Evolutionary conservation across 2,888 invertebrate species (phyloP), one percentile per base, ranked within the genome.

Genomic region (Stenichneumon culpator): DNA sequence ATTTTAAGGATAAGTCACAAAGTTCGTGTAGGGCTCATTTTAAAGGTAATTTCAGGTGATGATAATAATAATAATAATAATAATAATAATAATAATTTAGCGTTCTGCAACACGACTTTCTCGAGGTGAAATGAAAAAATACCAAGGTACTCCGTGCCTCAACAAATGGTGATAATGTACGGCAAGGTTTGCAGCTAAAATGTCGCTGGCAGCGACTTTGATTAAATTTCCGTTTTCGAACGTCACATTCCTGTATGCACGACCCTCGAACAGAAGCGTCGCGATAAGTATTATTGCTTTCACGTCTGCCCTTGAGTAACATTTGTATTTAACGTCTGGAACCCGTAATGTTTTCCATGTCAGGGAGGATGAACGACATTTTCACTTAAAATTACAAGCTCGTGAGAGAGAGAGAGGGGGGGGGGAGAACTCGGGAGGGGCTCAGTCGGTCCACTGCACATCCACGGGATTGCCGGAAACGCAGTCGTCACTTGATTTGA

Each of bases 401-500:
- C 50, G 44, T 50, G 44, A 47, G 39, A 22, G 79, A 36, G 11
- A 25, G 14, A 44, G 44, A 0, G 44, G 44, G 28, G 3, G 28
- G 25, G 25, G 25, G 44, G 44, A 14, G 44, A 44, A 44, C 44
- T 14, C 44, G 14, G 19, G 28, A 52, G 52, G 4, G n/a, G 39
- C 50, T 52, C 6, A 39, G 36, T 74, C 60, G 44, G 52, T 28
- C 54, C 32, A 25, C 65, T 54, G 19, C 36, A 57, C 68, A 54
- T 54, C 50, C 54, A 65, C 9, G n/a, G 25, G 39, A 65, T 36
- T 22, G 47, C 22, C 22, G 73, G 67, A 50, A 67, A 52, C 16
- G 65, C 73, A 36, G 63, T 63, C 60, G 70, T 52, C 54, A 57
- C 52, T 60, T 83, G 79, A 28, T 82, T 83, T 84, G 86, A 89